Percentiles rank a stretch among this genome's conserved stretches.
Evolutionary conservation across 2,113 vertebrate genomes (phyloP).

Genomic region (Delphinapterus leucas): DNA sequence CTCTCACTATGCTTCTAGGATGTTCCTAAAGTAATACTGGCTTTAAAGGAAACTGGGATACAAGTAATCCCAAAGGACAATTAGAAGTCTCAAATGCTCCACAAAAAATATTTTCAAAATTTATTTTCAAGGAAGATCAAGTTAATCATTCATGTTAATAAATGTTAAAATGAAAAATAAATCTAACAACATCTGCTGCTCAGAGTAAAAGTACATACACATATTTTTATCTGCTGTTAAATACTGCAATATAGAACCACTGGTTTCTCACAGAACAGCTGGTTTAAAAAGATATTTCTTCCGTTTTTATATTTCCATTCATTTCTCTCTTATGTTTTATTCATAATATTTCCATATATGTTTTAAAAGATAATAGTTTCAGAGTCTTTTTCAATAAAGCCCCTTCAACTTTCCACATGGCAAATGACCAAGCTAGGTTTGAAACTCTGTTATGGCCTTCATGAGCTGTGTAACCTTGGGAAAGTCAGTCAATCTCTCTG

Average conservation of each 20-base stretch:
- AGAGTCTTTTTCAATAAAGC: neutral
- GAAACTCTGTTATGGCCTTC: neutral
- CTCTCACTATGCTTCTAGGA: too few relatives aligned
- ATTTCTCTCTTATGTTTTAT: neutral
- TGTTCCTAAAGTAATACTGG: neutral
- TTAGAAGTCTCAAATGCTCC: neutral
- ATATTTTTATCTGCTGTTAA: neutral
- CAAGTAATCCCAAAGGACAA: neutral
- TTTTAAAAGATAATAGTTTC: neutral
- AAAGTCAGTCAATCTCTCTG: neutral
- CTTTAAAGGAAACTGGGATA: neutral
- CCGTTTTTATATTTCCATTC: neutral
- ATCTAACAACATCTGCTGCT: neutral
- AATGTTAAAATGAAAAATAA: neutral
- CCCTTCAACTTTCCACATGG: neutral
- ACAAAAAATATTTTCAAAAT: neutral
- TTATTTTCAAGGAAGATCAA: neutral
- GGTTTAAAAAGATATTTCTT: neutral
- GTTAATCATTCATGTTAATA: neutral
- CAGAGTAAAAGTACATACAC: neutral
- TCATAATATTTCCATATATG: neutral
- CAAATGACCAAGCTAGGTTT: neutral
- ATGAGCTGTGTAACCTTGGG: neutral
- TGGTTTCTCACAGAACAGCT: neutral
- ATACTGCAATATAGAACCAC: neutral